Evolutionary conservation across 2,113 vertebrate species (phyloP).

Genomic region (Mohoua ochrocephala): DNA sequence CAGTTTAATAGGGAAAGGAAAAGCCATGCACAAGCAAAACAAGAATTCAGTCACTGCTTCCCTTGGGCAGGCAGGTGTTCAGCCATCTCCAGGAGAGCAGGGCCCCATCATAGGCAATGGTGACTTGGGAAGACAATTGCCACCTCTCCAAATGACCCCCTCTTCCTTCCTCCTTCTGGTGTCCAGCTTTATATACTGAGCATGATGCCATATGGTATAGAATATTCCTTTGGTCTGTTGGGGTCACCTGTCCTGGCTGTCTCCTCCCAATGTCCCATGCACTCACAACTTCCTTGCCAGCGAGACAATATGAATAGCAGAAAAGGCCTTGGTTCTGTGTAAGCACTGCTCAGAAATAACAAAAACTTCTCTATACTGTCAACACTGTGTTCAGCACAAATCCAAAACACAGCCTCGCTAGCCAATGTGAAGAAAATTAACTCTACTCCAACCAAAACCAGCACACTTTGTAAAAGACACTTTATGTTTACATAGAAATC

Average conservation of each 20-base stretch:
- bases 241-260: not conserved
- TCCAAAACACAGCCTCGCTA: not conserved
- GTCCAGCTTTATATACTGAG: not conserved
- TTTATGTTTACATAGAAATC: not conserved
- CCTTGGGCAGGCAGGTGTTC: not conserved
- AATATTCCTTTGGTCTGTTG: not conserved
- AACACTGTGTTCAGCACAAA: not conserved
- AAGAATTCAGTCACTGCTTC: not conserved
- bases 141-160: not conserved
- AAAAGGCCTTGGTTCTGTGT: not conserved
- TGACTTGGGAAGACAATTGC: not conserved
- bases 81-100: not conserved
- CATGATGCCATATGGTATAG: not conserved
- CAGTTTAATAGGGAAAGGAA: not conserved
- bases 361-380: not conserved
- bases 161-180: not conserved
- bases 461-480: not conserved
- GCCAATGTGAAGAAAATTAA: not conserved
- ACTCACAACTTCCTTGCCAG: not conserved
- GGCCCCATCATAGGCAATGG: accelerated
- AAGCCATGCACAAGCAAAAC: not conserved
- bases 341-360: not conserved
- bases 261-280: not conserved
- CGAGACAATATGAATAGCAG: accelerated
- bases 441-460: not conserved